Evolutionary conservation across 2,888 invertebrate genomes (phyloP), one percentile per base, ranked within the genome.

Genomic region (Leptothorax acervorum): DNA sequence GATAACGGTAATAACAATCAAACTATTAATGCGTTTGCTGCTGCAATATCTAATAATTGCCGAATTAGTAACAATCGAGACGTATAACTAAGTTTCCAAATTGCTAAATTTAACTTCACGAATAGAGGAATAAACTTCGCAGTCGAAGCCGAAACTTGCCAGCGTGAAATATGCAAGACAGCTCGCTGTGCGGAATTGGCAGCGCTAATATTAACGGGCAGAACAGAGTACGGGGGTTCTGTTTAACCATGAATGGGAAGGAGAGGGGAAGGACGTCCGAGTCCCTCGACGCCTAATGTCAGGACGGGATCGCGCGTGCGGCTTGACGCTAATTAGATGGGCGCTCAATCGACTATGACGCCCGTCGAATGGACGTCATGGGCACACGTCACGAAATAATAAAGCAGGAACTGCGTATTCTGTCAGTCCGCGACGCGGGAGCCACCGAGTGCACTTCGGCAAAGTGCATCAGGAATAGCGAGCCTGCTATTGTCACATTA

Each of bases 271-370:
- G 68, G 79, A 81, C 60, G 57, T 88, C 68, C 83, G 65, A 87
- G 71, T 53, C 84, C 66, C 89, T 86, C 68, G 87, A 84, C 87
- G 84, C 74, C 71, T 84, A 85, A 85, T 86, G 85, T 82, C 86
- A 75, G 85, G 86, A 85, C 86, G 79, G 81, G 78, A 78, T 89
- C 60, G 83, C 82, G 84, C 82, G 85, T 83, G 71, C 57, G 74
- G 85, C 66, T 78, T 85, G 90, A 89, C 87, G 87, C 88, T 90
- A 90, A 90, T 90, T 90, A 90, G 87, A 87, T 86, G 89, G 83
- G 55, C 84, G 84, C 71, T 88, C 85, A 86, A 86, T 68, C 83
- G 90, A 84, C 86, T 83, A 76, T 53, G 85, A 83, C 85, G 85
- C 48, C 75, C 83, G 73, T 83, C 81, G 88, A 71, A 81, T 71